Base-by-base conservation (phyloP, 2,888 invertebrate species). In the Chaitophorus viminalis region DNA sequence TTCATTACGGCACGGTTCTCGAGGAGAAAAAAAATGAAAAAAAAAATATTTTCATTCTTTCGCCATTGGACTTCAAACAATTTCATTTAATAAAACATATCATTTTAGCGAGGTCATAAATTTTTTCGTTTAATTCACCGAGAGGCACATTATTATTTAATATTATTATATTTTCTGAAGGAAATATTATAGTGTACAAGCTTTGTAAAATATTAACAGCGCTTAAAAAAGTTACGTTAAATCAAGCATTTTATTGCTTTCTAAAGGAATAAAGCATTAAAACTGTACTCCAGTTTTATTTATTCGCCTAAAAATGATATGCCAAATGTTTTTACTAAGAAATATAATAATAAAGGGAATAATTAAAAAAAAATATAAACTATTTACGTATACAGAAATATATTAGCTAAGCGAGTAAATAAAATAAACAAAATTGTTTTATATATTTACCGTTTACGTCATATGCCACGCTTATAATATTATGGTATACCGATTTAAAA, bases 31-130 rank as follows among this genome's bases (percentile, higher is more conserved):
- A 18, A 65, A 79, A 25, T 21, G 0, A 25, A 36, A 79, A 65
- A 79, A 68, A 68, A 65, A 79, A 39, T 39, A n/a, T 65, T n/a
- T 65, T n/a, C 60, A 18, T 33, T 65, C 65, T 65, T 54, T 11
- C 29, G 6, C 36, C 9, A 65, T 39, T 21, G 29, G 65, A 36
- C 36, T 79, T 65, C 36, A 29, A 79, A 79, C 36, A 79, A 39
- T 79, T 79, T 65, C 9, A 36, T 65, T 79, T 79, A 79, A 79
- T 65, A 79, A 79, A 39, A 79, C 65, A 79, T 79, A 79, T 65
- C 18, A 29, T 18, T 39, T n/a, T 65, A 39, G 65, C 5, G 17
- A 33, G n/a, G 36, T 39, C 18, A 36, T 79, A 65, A n/a, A 39
- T 31, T 29, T 36, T 65, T 79, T 65, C 65, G 21, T 39, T 39